Conservation (phyloP, 2,113 vertebrate genomes). For the Odocoileus hemionus region DNA sequence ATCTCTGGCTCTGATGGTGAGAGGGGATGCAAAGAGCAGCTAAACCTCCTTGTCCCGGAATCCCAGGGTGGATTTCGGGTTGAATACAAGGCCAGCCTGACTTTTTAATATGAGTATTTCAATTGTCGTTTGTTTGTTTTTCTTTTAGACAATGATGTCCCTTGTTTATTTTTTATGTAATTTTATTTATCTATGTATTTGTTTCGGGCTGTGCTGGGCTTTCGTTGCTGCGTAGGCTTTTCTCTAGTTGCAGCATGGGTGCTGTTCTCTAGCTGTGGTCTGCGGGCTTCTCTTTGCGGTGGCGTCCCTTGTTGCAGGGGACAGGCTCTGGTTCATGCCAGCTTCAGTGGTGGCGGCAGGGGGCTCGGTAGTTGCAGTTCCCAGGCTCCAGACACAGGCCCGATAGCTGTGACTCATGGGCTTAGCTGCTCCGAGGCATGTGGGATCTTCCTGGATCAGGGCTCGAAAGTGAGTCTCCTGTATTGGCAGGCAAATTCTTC, state of each 20-base stretch:
- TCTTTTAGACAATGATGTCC: neutral
- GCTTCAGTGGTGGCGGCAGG: neutral
- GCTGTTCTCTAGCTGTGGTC: neutral
- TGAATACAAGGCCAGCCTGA: neutral
- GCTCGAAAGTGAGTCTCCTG: neutral
- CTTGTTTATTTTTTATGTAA: neutral
- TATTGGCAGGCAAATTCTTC: neutral
- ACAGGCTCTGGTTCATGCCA: neutral
- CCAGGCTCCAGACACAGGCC: neutral
- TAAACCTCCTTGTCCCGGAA: too few relatives aligned
- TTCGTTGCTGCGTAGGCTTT: neutral
- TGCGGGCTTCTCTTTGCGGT: neutral
- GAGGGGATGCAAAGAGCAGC: rapidly evolving
- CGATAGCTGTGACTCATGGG: neutral
- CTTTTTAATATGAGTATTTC: neutral
- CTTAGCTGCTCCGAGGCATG: neutral
- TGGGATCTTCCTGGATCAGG: neutral
- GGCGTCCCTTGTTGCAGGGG: neutral
- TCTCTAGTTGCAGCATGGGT: neutral
- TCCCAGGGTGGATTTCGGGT: neutral
- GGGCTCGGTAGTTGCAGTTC: neutral
- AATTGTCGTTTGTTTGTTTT: neutral
- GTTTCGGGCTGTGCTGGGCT: neutral
- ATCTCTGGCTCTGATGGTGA: neutral
- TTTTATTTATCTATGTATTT: neutral